Evolutionary conservation across 2,797 vertebrate genomes (phyloP), one percentile per base, ranked within the genome.

Genomic region (Furcifer pardalis): DNA sequence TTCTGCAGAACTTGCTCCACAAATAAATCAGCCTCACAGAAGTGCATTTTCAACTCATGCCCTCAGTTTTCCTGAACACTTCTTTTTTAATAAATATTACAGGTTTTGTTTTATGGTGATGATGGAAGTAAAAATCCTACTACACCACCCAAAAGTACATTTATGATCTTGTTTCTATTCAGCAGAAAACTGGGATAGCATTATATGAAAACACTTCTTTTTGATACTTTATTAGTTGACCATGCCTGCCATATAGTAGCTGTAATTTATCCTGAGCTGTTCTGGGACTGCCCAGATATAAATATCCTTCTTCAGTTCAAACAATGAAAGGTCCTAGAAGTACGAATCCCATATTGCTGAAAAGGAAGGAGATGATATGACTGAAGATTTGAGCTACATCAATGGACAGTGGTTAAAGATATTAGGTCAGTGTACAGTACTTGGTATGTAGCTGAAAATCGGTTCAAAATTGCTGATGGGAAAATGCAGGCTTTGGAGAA

Each of bases 21-120:
- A 89, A 12, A 68, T 79, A 88, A 88, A 87, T 89, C 30, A 83
- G 5, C 75, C 88, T 91, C 68, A 86, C 13, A 42, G 17, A 92
- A 79, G 49, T 87, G 62, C 73, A 9, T 90, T 89, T 94, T 93
- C 79, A 87, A 84, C 77, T 91, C 89, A 88, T 88, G 81, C 19
- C n/a, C 86, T 75, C 63, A 27, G 1, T 88, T 92, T 52, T 52
- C 23, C 25, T 84, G 68, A 92, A 75, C 92, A 86, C 35, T 86
- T 5, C 82, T 92, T 90, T 85, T 76, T 12, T 37, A n/a, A 0
- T 66, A 75, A 44, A 32, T 52, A 19, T 83, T 91, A 37, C 79
- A 91, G 52, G 81, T 91, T 62, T 27, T 85, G 59, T 12, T 65
- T 73, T 76, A 71, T 69, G 19, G 52, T 56, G 52, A 3, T 56